A percentile compares a stretch with the other conserved stretches of the same genome.
phyloP scores from a whole-genome alignment of 2,113 vertebrate species.

The Sakesphorus luctuosus region DNA sequence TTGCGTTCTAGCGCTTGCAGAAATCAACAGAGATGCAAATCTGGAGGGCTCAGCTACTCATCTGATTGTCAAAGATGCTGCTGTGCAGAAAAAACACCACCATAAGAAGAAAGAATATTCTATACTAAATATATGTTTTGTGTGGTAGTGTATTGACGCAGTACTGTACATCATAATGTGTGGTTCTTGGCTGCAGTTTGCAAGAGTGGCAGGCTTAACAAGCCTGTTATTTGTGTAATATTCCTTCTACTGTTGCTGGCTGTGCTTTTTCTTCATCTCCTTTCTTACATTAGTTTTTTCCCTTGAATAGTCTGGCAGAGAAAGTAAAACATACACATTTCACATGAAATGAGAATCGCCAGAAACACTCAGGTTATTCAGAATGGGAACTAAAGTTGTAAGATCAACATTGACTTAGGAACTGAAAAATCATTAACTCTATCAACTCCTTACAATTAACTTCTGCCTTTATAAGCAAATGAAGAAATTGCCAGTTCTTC shows the following conservation, averaged over 20 bases:
- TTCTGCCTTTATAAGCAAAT: neutral
- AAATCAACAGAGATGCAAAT: neutral
- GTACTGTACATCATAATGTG: neutral
- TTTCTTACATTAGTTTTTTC: neutral
- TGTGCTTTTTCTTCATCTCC: neutral
- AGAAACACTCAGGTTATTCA: neutral
- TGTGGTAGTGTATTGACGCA: neutral
- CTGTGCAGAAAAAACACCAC: neutral
- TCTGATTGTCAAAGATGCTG: neutral
- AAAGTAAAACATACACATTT: neutral
- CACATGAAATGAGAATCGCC: neutral
- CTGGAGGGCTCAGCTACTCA: neutral
- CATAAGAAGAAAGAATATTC: neutral
- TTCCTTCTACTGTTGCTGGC: neutral
- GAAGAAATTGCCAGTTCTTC: neutral
- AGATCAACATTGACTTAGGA: neutral
- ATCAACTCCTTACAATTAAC: neutral
- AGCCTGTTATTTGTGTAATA: constrained; percentile 43
- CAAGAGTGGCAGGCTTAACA: neutral
- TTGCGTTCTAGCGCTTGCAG: neutral
- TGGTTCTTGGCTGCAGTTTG: neutral
- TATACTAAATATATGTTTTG: neutral
- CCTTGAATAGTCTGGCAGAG: neutral
- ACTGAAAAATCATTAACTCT: neutral
- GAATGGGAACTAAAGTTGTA: neutral